Evolutionary conservation across 2,797 vertebrate genomes (phyloP).

Genomic region (Scolopax rusticola): DNA sequence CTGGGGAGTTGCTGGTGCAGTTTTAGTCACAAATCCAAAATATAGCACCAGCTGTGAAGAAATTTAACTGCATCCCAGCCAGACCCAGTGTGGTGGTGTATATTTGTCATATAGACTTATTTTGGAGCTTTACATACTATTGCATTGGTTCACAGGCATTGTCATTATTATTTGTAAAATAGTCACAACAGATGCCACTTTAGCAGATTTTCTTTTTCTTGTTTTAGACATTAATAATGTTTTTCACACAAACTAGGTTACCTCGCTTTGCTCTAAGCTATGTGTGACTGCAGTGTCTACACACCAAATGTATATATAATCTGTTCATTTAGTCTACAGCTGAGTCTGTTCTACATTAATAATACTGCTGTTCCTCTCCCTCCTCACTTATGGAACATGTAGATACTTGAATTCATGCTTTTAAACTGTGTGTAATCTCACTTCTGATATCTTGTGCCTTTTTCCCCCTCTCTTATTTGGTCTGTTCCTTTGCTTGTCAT

Average conservation of each 20-base stretch:
- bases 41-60: neutral
- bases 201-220: neutral
- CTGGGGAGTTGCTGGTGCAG: neutral
- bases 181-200: neutral
- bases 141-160: neutral
- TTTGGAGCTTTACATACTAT: neutral
- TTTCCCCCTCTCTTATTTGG: neutral
- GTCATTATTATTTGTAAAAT: neutral
- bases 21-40: neutral
- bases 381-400: neutral
- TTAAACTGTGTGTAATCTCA: neutral
- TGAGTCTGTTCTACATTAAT: neutral
- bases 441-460: neutral
- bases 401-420: neutral
- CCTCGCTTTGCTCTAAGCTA: neutral
- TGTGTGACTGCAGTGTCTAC: neutral
- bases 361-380: neutral
- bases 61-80: neutral
- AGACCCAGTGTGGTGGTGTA: neutral
- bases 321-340: neutral
- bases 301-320: neutral
- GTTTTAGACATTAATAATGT: neutral
- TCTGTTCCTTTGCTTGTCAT: neutral
- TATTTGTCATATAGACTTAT: neutral
- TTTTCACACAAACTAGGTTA: neutral